Evolutionary conservation across 2,888 invertebrate genomes (phyloP).

Genomic region (Xanthorhoe designata): DNA sequence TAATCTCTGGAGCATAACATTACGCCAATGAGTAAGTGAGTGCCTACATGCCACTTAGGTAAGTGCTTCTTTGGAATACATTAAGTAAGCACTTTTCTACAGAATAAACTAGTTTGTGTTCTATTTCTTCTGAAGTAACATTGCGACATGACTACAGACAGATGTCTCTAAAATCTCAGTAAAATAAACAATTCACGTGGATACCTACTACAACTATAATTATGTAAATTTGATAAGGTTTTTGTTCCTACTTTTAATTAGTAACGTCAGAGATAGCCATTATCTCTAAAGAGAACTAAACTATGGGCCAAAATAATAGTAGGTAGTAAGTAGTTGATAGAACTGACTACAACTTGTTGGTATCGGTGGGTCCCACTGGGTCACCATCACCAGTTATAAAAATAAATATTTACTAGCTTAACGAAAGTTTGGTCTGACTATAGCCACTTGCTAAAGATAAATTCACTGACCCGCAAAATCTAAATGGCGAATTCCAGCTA

Average conservation of each 20-base stretch:
- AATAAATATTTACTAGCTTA: too few relatives aligned
- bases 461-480: too few relatives aligned
- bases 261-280: not conserved
- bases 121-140: not conserved
- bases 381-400: too few relatives aligned
- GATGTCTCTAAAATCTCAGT: not conserved
- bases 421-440: too few relatives aligned
- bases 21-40: not conserved
- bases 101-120: not conserved
- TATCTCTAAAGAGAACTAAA: not conserved
- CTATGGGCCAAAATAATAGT: not conserved
- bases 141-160: not conserved
- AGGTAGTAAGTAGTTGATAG: not conserved
- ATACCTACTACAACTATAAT: not conserved
- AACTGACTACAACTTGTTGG: too few relatives aligned
- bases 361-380: too few relatives aligned
- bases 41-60: not conserved
- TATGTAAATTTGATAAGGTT: not conserved
- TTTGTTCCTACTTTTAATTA: not conserved
- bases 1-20: conserved; percentile 5
- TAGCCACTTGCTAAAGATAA: not conserved
- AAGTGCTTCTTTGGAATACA: not conserved
- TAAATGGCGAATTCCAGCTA: too few relatives aligned
- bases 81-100: not conserved
- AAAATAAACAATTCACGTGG: not conserved